phyloP scores from a whole-genome alignment of 1,140 invertebrate genomes.

The Nephotettix cincticeps region DNA sequence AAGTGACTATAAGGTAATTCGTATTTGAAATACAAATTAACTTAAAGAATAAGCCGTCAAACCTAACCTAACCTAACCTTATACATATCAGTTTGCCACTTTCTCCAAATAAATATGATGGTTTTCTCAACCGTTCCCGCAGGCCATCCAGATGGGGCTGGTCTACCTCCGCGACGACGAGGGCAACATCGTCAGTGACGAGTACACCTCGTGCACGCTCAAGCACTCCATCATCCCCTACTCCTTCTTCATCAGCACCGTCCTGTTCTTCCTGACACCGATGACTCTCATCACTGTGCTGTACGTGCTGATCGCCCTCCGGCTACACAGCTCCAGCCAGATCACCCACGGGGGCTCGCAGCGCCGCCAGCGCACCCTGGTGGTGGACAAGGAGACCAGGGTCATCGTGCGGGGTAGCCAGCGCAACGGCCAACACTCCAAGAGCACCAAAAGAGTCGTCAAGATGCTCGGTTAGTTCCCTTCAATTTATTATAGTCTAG shows the following conservation, averaged over 20 bases:
- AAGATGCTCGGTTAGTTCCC: conserved; percentile 38
- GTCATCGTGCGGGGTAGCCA: conserved; percentile 22
- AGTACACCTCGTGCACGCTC: conserved; percentile 48
- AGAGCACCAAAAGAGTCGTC: conserved; percentile 33
- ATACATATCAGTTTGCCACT: too few species aligned
- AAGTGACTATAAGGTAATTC: too few species aligned
- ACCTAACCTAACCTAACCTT: too few species aligned
- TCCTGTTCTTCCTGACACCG: conserved; percentile 81
- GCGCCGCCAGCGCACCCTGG: background rate
- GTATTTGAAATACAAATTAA: too few species aligned
- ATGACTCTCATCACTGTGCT: conserved; percentile 85
- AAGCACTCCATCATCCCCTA: conserved; percentile 52
- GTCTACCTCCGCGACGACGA: conserved; percentile 51
- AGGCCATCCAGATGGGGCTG: conserved; percentile 72
- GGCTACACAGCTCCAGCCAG: conserved; percentile 58
- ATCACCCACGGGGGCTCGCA: background rate
- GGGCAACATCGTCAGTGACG: conserved; percentile 45
- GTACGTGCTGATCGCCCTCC: conserved; percentile 79
- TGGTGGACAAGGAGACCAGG: background rate
- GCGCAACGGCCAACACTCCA: conserved; percentile 16
- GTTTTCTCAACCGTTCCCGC: conserved; percentile 39
- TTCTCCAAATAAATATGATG: too few species aligned
- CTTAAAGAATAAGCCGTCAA: too few species aligned
- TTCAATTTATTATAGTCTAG: too few species aligned
- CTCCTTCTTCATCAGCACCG: conserved; percentile 79